Evolutionary conservation across 2,113 vertebrate genomes (phyloP).

Genomic region (Chelonoidis abingdonii): DNA sequence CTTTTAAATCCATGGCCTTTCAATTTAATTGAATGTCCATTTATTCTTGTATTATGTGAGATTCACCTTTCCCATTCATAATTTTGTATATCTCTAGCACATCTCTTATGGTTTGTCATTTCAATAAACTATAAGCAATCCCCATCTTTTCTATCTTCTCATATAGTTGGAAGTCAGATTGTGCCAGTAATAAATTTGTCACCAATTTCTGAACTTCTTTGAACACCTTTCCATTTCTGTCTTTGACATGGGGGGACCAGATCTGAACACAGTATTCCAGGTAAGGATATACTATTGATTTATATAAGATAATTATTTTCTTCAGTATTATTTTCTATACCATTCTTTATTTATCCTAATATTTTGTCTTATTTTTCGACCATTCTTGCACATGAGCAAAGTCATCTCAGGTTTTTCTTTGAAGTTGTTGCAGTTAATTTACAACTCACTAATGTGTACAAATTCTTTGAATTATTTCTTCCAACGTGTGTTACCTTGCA

Average conservation of each 20-base stretch:
- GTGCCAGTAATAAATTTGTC: not conserved
- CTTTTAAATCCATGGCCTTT: not conserved
- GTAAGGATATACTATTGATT: not conserved
- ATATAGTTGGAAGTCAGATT: not conserved
- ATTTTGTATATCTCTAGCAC: not conserved
- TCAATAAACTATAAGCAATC: not conserved
- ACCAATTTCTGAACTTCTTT: not conserved
- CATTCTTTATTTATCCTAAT: not conserved
- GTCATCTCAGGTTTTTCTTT: not conserved
- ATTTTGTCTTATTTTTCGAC: not conserved
- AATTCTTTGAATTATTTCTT: not conserved
- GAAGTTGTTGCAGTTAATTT: slow-evolving; percentile 18
- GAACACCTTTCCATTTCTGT: not conserved
- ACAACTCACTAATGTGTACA: not conserved
- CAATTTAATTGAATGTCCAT: not conserved
- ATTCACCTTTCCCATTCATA: not conserved
- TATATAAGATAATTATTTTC: slow-evolving; percentile 15
- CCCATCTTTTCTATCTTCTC: not conserved
- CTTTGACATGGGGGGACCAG: not conserved
- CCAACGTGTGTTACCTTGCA: rapidly evolving
- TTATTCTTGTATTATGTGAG: not conserved
- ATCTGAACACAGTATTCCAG: not conserved
- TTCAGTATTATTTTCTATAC: not conserved
- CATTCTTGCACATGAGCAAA: not conserved
- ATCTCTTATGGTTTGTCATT: not conserved